Conservation (phyloP, 37 sponge, comb jelly and placozoan genomes). For the Eunapius fragilis region DNA sequence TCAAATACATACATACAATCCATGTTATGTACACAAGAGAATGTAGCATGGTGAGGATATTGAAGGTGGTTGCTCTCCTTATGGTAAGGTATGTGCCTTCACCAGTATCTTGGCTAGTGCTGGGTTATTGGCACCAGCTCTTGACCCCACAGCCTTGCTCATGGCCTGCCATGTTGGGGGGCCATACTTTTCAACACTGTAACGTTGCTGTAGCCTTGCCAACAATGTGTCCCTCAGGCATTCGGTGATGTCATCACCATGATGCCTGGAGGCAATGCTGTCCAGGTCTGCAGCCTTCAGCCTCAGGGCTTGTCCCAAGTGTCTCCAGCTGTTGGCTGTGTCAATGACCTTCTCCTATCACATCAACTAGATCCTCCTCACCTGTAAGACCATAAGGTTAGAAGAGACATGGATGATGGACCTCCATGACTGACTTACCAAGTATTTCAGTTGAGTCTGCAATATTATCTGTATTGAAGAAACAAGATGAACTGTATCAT, state of each 20-base stretch:
- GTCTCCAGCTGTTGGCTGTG: background rate
- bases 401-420: background rate
- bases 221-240: background rate
- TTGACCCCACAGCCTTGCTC: background rate
- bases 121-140: background rate
- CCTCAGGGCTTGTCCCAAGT: background rate
- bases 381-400: background rate
- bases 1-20: too few relatives aligned
- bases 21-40: too few relatives aligned
- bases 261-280: background rate
- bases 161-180: background rate
- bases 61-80: too few relatives aligned
- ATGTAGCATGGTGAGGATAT: too few relatives aligned
- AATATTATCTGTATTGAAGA: too few relatives aligned
- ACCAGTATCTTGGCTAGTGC: background rate
- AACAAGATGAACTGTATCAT: too few relatives aligned
- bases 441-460: background rate
- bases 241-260: background rate
- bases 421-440: background rate
- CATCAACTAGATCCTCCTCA: background rate
- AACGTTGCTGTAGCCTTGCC: background rate
- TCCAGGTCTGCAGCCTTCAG: background rate
- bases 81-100: background rate
- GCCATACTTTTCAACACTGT: background rate
- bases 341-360: background rate